Evolutionary conservation across 1,140 invertebrate genomes (phyloP).

Genomic region (Drosophila baimaii): DNA sequence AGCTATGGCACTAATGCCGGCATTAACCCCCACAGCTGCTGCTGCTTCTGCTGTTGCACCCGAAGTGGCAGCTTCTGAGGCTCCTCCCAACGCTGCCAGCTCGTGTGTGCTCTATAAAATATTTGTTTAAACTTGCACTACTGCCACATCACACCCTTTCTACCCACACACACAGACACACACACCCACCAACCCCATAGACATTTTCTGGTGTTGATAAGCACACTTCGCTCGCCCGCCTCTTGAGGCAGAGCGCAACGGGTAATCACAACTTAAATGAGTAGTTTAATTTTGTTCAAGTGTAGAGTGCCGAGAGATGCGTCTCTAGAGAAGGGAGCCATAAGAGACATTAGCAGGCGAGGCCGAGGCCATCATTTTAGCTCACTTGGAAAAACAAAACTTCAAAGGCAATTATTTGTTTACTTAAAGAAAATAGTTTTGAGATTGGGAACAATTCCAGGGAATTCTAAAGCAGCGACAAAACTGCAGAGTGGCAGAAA

Average conservation of each 20-base stretch:
- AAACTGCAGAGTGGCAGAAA: constrained; percentile 7
- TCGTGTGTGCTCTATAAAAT: constrained; percentile 77
- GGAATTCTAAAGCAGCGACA: background rate
- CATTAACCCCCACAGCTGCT: constrained; percentile 45
- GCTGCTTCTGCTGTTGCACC: constrained; percentile 13
- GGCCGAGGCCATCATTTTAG: constrained; percentile 1
- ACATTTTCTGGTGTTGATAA: constrained; percentile 70
- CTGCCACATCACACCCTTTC: background rate
- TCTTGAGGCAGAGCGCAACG: constrained; percentile 66
- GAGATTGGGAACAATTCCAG: constrained; percentile 4
- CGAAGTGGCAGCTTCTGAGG: constrained; percentile 30
- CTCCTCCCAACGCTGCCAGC: constrained; percentile 35
- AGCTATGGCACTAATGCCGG: constrained; percentile 29
- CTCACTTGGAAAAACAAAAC: constrained; percentile 16
- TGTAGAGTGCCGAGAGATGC: constrained; percentile 33
- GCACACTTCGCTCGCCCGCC: constrained; percentile 64
- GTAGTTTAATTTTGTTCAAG: constrained; percentile 80
- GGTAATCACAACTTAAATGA: constrained; percentile 79
- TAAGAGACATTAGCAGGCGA: constrained; percentile 4
- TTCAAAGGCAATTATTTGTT: constrained; percentile 21
- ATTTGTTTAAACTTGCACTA: constrained; percentile 73
- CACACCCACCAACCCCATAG: no score
- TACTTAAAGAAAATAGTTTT: constrained; percentile 11
- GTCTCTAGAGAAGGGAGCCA: background rate
- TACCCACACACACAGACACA: constrained; percentile 1